Evolutionary conservation across 2,797 vertebrate genomes (phyloP).

Genomic region (Gymnoscopelus microlampas): DNA sequence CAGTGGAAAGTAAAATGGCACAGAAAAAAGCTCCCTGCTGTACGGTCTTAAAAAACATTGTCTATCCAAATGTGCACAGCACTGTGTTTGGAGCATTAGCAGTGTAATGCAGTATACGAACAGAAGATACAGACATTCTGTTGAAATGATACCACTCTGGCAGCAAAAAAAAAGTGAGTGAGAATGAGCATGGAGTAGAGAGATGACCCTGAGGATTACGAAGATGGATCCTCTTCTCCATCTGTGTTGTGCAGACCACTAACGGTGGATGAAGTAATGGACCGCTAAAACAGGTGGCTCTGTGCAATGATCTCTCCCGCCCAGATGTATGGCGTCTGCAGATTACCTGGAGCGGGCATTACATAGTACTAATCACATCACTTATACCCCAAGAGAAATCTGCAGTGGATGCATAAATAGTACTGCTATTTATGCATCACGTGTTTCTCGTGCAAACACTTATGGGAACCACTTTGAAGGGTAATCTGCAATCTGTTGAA

Average conservation of each 20-base stretch:
- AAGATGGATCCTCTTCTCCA: conserved; percentile 67
- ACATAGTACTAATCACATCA: conserved; percentile 71
- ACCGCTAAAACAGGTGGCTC: conserved; percentile 59
- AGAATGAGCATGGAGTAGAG: conserved; percentile 34
- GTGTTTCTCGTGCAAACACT: conserved; percentile 37
- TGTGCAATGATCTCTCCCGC: conserved; percentile 64
- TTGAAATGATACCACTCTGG: conserved; percentile 57
- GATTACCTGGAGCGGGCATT: conserved; percentile 70
- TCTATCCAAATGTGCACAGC: conserved; percentile 57
- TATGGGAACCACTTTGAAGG: conserved; percentile 24
- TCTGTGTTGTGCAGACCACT: conserved; percentile 67
- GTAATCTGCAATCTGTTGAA: conserved; percentile 43
- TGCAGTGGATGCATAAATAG: conserved; percentile 41
- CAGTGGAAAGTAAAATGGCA: conserved; percentile 44
- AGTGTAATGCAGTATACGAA: conserved; percentile 60
- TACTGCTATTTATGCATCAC: conserved; percentile 33
- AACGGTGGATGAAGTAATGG: conserved; percentile 54
- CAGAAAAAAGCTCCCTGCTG: conserved; percentile 9
- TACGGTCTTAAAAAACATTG: conserved; percentile 57
- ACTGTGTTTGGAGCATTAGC: conserved; percentile 52
- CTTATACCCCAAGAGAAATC: conserved; percentile 54
- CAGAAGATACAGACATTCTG: conserved; percentile 44
- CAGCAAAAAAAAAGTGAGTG: conserved; percentile 40
- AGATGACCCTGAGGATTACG: conserved; percentile 70
- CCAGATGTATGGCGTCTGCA: conserved; percentile 69